Base-by-base conservation (phyloP, 2,888 invertebrate species). In the Leptarthrus brevirostris region DNA sequence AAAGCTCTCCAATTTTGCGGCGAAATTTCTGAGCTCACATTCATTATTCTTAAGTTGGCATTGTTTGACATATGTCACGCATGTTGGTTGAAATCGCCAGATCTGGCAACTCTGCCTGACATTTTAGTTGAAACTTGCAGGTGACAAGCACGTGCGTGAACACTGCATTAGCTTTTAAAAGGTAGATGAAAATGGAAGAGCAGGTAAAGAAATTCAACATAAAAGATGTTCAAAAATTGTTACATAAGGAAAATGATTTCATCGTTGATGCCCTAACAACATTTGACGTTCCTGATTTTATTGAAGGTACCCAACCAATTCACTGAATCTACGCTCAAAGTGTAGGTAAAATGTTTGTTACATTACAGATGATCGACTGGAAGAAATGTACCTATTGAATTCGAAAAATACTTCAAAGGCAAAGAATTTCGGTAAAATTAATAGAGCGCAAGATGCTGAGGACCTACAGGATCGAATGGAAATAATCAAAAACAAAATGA, bases 401-500 rank as follows among this genome's bases (percentile, higher is more conserved):
- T 80, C 78, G 14, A 77, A 78, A 36, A 80, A 81, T 58, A 77
- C 56, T 2, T 71, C 70, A 0, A 30, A 73, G 0, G 76, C 76
- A 18, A 75, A 77, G 52, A n/a, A n/a, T n/a, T n/a, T n/a, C n/a
- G 18, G 52, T 2, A 10, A 34, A n/a, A 20, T 44, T 18, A 12
- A 74, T 70, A 66, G 58, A 10, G 24, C 47, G 2, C 75, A 77
- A 6, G 74, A 77, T 1, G 78, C 79, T 2, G 78, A 79, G 40
- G 81, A 82, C 36, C 74, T 81, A 3, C 79, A 83, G 40, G 81
- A 85, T 24, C 79, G 81, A 0, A 69, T 81, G 1, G 79, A 80
- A 47, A 80, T 81, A 1, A 84, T 85, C 1, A 84, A 83, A 69
- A 84, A 85, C 75, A 85, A 85, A 79, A 77, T 84, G 74, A 80